Evolutionary conservation across 2,113 vertebrate species (phyloP).

Genomic region (Fulica atra): DNA sequence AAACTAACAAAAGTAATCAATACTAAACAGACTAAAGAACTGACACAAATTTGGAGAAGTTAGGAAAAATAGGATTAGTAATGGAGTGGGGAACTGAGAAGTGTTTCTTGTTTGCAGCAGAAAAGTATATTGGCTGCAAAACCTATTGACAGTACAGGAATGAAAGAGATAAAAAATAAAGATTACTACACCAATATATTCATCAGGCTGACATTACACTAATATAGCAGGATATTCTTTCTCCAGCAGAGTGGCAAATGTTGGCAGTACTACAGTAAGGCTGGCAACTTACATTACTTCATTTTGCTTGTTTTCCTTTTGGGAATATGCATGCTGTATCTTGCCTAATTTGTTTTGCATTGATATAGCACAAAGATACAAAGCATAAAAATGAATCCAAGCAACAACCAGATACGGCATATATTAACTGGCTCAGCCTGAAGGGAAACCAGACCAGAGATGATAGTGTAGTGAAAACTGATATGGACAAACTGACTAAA

Average conservation of each 20-base stretch:
- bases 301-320: conserved; percentile 48
- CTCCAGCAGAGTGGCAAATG: conserved; percentile 14
- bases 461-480: neutral
- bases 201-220: neutral
- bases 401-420: neutral
- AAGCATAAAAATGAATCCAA: conserved; percentile 51
- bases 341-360: conserved; percentile 28
- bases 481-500: neutral
- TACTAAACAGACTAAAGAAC: conserved; percentile 6
- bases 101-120: neutral
- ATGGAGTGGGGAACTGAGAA: conserved; percentile 27
- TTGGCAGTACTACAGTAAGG: conserved; percentile 2
- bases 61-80: conserved; percentile 24
- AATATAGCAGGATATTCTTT: conserved; percentile 15
- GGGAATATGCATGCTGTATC: conserved; percentile 40
- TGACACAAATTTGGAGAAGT: neutral
- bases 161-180: neutral
- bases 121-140: neutral
- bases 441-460: neutral
- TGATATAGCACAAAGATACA: conserved; percentile 56
- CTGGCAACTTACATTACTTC: conserved; percentile 3
- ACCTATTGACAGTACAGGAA: conserved; percentile 20
- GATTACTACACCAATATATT: neutral
- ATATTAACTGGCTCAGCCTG: conserved; percentile 12
- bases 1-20: neutral